Evolutionary conservation across 2,888 invertebrate genomes (phyloP), one percentile per base, ranked within the genome.

Genomic region (Latheticus oryzae): DNA sequence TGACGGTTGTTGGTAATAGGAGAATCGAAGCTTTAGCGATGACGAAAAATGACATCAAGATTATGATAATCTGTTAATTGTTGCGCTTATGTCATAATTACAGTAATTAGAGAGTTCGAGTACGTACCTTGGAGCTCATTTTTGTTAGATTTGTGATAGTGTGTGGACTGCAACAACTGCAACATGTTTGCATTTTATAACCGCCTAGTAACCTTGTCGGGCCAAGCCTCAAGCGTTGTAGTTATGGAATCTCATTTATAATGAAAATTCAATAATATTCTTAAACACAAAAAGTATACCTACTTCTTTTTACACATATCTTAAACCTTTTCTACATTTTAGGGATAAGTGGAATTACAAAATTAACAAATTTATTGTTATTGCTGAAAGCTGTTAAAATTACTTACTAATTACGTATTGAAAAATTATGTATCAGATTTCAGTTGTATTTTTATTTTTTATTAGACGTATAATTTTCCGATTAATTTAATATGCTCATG

Each of bases 111-210:
- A 8, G 47, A 38, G 35, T 12, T 33, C 24, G 9, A 19, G 47
- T 47, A 35, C 64, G 9, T 63, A 65, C 65, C 68, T 68, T 65
- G 59, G 52, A 51, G 53, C 24, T 55, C 68, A 68, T 68, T 66
- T 62, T 64, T 57, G 53, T 37, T 40, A 38, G 21, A 48, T 57
- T 42, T 35, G 43, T 51, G 45, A 55, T 55, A 26, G 53, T 43
- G 48, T 43, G 40, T 16, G 35, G 47, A 55, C 55, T 55, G 55
- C 47, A 12, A 47, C 19, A 48, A 40, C 47, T 55, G 37, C 37
- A 54, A 11, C 47, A 45, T 35, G 47, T 47, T 55, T 55, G 55
- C 55, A 32, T 55, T 55, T 55, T 55, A 55, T 47, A 55, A 48
- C 47, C 47, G 47, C 37, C 47, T 11, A 32, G 32, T 55, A 47